These are phyloP conservation scores for Bovichtus diacanthus DNA, from an alignment of 2,797 vertebrate species.

Conservation along the genomic window DNA sequence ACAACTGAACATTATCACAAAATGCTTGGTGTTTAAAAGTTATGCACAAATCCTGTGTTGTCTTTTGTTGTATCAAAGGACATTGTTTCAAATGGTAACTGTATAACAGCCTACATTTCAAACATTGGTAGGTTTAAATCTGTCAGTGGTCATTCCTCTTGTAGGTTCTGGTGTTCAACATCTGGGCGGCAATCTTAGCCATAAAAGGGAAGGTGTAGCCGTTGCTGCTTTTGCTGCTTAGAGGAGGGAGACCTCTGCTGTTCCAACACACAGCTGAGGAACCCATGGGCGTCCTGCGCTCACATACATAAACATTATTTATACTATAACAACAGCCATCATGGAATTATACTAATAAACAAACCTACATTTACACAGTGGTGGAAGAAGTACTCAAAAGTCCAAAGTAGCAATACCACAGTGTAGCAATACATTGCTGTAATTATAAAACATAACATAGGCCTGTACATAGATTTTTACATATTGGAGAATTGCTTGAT, in stretches of 20 bases:
- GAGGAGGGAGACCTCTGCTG: slow-evolving; percentile 43
- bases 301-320: neutral
- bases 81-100: too few relatives aligned
- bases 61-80: neutral
- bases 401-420: too few relatives aligned
- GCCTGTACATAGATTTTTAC: too few relatives aligned
- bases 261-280: neutral
- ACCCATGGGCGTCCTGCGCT: neutral
- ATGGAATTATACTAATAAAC: neutral
- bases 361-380: too few relatives aligned
- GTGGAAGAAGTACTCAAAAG: too few relatives aligned
- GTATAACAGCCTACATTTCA: neutral
- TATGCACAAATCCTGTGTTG: neutral
- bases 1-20: neutral
- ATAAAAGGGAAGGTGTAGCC: neutral
- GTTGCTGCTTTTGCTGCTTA: slow-evolving; percentile 3
- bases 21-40: neutral
- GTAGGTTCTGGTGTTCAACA: neutral
- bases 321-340: neutral
- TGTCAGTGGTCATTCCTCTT: neutral
- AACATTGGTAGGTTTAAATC: neutral
- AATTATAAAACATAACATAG: too few relatives aligned
- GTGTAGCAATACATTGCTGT: too few relatives aligned
- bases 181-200: neutral
- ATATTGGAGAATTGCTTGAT: neutral